Evolutionary conservation across 2,888 invertebrate species (phyloP), one percentile per base, ranked within the genome.

Genomic region (Operophtera brumata): DNA sequence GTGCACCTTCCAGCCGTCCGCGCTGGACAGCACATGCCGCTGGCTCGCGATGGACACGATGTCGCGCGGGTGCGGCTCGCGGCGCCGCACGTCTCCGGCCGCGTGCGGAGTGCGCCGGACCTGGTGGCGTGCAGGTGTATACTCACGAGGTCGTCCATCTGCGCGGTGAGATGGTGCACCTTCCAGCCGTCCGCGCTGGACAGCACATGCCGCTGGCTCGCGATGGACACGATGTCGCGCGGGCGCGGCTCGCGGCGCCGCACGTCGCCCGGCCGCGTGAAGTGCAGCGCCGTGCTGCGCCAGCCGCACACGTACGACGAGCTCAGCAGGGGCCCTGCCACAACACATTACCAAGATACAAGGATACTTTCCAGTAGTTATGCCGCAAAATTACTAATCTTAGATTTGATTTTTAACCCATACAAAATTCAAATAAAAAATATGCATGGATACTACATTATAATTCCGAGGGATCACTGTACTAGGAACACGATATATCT

Each of bases 111-210:
- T 32, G 71, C 62, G 90, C 90, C 30, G 90, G n/a, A n/a, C n/a
- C n/a, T n/a, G n/a, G n/a, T n/a, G n/a, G n/a, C n/a, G n/a, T n/a
- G n/a, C n/a, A n/a, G n/a, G n/a, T n/a, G n/a, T n/a, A n/a, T n/a
- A n/a, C 37, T 36, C 87, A 97, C 97, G 92, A 98, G 88, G 81
- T 97, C 96, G 73, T 97, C 96, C 94, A 98, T 95, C 90, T 98
- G 97, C 39, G 96, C 94, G 35, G 95, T 95, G 67, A 98, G 92
- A 80, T 97, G 97, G 88, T 96, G 94, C 57, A 98, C 93, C 88
- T 98, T 98, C 98, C 98, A 98, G 0, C 98, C 98, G 67, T 96
- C 96, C 12, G 97, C 94, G 84, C 96, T 96, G 73, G 96, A 95
- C 63, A 95, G 89, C 47, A 97, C 95, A 75, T 96, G 94, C 63